Evolutionary conservation across 2,888 invertebrate species (phyloP).

Genomic region (Amblyjoppa fuscipennis): DNA sequence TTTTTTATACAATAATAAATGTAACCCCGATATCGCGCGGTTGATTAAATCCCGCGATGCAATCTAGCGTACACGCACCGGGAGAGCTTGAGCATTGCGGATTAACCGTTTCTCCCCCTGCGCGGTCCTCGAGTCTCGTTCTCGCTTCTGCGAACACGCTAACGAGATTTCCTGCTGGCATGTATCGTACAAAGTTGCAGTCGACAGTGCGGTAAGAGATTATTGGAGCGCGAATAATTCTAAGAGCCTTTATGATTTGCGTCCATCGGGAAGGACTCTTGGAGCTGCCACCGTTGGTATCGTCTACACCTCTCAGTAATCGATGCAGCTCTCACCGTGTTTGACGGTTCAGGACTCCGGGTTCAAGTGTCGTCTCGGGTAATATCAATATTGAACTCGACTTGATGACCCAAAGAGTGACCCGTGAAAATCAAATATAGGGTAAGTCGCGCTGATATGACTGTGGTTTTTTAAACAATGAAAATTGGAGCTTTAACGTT

Average conservation of each 20-base stretch:
- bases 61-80: slow-evolving; percentile 32
- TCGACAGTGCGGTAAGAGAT: slow-evolving; percentile 50
- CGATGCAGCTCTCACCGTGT: slow-evolving; percentile 10
- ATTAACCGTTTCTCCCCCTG: slow-evolving; percentile 29
- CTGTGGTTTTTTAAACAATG: too few species aligned
- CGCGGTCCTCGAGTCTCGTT: slow-evolving; percentile 33
- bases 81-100: slow-evolving; percentile 14
- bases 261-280: not conserved
- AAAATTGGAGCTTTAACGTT: too few species aligned
- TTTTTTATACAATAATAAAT: not conserved
- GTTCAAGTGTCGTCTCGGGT: not conserved
- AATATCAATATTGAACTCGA: not conserved
- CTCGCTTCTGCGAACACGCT: slow-evolving; percentile 56
- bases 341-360: not conserved
- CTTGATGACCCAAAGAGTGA: not conserved
- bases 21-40: not conserved
- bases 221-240: slow-evolving; percentile 65
- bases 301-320: not conserved
- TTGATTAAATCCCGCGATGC: slow-evolving; percentile 45
- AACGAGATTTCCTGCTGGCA: slow-evolving; percentile 59
- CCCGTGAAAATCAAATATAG: too few species aligned
- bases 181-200: slow-evolving; percentile 51
- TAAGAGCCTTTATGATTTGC: slow-evolving; percentile 57
- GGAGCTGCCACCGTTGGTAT: slow-evolving; percentile 8
- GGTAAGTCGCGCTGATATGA: too few species aligned